Evolutionary conservation across 2,888 invertebrate genomes (phyloP).

Genomic region (Pherbina coryleti): DNA sequence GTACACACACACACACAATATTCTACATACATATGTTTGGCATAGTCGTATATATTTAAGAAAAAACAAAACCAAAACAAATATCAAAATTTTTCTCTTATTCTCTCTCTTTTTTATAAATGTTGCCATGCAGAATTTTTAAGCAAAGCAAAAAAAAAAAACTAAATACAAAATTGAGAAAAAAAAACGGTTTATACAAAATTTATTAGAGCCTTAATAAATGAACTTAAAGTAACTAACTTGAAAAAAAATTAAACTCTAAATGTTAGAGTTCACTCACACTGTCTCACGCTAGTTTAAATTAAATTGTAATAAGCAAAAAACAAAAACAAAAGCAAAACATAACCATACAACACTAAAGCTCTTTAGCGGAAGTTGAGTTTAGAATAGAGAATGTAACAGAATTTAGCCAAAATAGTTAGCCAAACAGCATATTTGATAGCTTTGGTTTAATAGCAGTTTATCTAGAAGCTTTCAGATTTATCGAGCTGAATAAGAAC

Average conservation of each 20-base stretch:
- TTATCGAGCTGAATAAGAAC: too few species aligned
- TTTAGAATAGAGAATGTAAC: too few species aligned
- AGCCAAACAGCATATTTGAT: too few species aligned
- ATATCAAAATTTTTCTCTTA: constrained; percentile 7
- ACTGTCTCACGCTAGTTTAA: background rate
- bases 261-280: too few species aligned
- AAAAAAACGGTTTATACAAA: constrained; percentile 38
- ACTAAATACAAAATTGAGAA: constrained; percentile 18
- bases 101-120: constrained; percentile 30
- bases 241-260: background rate
- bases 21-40: background rate
- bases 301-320: background rate
- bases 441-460: too few species aligned
- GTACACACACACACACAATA: constrained; percentile 16
- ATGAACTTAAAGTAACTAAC: constrained; percentile 33
- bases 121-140: constrained; percentile 30
- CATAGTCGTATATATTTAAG: too few species aligned
- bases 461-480: too few species aligned
- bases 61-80: constrained; percentile 18
- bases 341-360: too few species aligned
- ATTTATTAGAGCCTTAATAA: constrained; percentile 20
- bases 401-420: too few species aligned
- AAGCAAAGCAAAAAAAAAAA: background rate
- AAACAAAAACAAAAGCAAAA: background rate
- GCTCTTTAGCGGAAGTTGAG: too few species aligned